Evolutionary conservation across 1,140 invertebrate genomes (phyloP), one percentile per base, ranked within the genome.

Genomic region (Caenorhabditis latens): DNA sequence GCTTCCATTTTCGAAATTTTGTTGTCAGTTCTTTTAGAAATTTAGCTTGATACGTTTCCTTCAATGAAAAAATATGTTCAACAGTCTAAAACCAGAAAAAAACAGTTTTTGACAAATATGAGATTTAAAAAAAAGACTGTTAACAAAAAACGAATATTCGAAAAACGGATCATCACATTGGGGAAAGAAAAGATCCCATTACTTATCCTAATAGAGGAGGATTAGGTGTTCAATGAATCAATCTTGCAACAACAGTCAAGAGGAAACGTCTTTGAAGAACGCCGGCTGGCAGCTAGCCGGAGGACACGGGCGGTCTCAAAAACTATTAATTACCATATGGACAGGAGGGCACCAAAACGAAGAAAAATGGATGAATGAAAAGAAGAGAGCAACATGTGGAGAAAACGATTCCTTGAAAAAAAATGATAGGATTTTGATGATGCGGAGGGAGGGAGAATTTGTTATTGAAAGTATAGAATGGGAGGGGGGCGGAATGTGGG

Each of bases 301-400:
- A 46, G 40, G 24, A 71, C 65, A 71, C 65, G 65, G 65, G 65
- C 40, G 65, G 65, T 61, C n/a, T 61, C 16, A n/a, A 11, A 43
- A 46, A 46, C 65, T 0, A 71, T 71, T 79, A 79, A 79, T 79
- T 79, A 79, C 71, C 71, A 79, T 79, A 79, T 79, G 71, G 71
- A 11, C 16, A 43, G n/a, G n/a, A 6, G 42, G 16, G 42, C 14
- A 11, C 6, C 19, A 48, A 71, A 32, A 46, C 42, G 4, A 71
- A 43, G 19, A 46, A 43, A 71, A 19, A 46, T 65, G 24, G 32
- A 48, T 16, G 61, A 50, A 11, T 53, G 13, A 53, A 53, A 67
- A 67, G 32, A 71, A 11, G 71, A 79, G 71, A 71, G 13, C 46
- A 53, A 53, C 46, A 79, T 79, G 46, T 71, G 65, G 40, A 46